Conservation (phyloP, 2,113 vertebrate species). For the Tinamus guttatus region DNA sequence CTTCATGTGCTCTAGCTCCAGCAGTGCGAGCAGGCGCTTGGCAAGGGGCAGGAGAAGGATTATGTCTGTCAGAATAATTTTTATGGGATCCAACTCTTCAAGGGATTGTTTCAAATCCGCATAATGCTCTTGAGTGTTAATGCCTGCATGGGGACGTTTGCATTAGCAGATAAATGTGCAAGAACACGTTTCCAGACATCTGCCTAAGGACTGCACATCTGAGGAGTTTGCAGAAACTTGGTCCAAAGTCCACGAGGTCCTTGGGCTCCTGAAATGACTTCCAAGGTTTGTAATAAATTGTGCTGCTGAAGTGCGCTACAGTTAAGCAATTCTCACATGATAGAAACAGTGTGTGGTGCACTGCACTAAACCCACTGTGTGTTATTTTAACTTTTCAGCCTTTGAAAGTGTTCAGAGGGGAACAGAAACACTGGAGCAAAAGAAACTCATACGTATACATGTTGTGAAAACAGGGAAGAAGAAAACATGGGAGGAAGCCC, state of each 20-base stretch:
- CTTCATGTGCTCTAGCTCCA: not conserved
- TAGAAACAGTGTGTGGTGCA: conserved; percentile 58
- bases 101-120: conserved; percentile 61
- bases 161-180: conserved; percentile 50
- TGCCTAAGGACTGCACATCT: conserved; percentile 24
- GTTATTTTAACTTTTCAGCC: conserved; percentile 32
- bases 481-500: not conserved
- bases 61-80: conserved; percentile 58
- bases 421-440: not conserved
- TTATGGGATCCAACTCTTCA: conserved; percentile 50
- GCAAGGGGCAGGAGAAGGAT: conserved; percentile 31
- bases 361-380: not conserved
- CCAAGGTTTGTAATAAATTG: conserved; percentile 69
- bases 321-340: conserved; percentile 59
- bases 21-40: conserved; percentile 16
- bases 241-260: conserved; percentile 62
- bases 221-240: conserved; percentile 12
- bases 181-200: conserved; percentile 44
- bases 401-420: not conserved
- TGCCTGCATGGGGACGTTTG: conserved; percentile 11
- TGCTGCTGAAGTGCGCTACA: conserved; percentile 35
- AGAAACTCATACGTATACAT: not conserved
- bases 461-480: not conserved
- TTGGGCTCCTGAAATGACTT: conserved; percentile 73
- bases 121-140: conserved; percentile 51